Evolutionary conservation across 2,113 vertebrate species (phyloP), one percentile per base, ranked within the genome.

Genomic region (Circaetus cinerascens): DNA sequence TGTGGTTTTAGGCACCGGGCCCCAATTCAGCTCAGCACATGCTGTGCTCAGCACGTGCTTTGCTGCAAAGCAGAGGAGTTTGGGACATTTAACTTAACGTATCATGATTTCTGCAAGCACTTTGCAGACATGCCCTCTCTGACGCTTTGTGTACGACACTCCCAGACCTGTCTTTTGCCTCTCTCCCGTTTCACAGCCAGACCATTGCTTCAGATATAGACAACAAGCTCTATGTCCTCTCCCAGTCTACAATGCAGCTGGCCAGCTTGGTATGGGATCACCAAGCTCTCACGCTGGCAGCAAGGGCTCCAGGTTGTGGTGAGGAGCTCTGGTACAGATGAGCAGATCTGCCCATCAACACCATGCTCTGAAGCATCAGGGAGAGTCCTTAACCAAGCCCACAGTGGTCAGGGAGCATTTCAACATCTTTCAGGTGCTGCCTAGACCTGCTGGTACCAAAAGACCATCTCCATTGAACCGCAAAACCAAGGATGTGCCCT

Each of bases 191-290:
- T 55, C 79, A 21, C 34, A 56, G 27, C 11, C 23, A 48, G 23
- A 12, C 2, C 53, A 2, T 22, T 51, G 25, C 43, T 84, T 45
- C 43, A 41, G 17, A 4, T 36, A 4, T 0, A 68, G 30, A 22
- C 29, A 7, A 22, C 26, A 36, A 76, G 15, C 12, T 48, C 36
- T 41, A 1, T 3, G 15, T 36, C 43, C 30, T 85, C 51, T 62
- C 80, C 29, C 12, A 6, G 50, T 4, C 62, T 45, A 8, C 43
- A 18, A 2, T 0, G 0, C 34, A n/a, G 2, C 22, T 51, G 55
- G 29, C 41, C 43, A 8, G 15, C 0, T 38, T 7, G 38, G 36
- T 27, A 5, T 16, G 50, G 93, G 71, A 18, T 14, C 50, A 41
- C 22, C 64, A 55, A 32, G 9, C 3, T 26, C 40, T 82, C 20